Conservation (phyloP, 2,113 vertebrate species). For the Myiagra hebetior region DNA sequence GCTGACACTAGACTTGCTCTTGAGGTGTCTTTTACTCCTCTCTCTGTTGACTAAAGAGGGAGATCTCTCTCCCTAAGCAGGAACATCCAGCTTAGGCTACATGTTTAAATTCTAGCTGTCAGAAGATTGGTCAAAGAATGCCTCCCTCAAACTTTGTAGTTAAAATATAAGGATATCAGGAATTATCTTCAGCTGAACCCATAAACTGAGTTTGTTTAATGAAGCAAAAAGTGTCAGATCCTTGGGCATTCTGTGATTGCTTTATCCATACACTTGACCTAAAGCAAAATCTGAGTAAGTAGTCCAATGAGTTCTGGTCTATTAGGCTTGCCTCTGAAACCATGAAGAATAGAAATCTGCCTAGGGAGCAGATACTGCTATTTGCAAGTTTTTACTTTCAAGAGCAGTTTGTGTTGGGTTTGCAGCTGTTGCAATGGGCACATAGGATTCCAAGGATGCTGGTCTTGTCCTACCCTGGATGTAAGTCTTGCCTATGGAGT, state of each 20-base stretch:
- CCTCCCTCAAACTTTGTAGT: neutral
- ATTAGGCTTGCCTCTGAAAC: neutral
- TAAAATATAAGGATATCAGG: neutral
- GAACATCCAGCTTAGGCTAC: neutral
- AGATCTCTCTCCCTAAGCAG: neutral
- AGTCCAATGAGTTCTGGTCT: neutral
- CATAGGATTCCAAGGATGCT: neutral
- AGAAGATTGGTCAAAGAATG: neutral
- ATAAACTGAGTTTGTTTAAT: neutral
- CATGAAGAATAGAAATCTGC: neutral
- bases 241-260: neutral
- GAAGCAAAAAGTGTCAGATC: neutral
- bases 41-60: neutral
- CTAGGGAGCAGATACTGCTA: neutral
- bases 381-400: neutral
- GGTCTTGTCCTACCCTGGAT: neutral
- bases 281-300: neutral
- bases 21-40: neutral
- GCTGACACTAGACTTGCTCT: neutral
- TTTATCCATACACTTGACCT: neutral
- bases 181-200: neutral
- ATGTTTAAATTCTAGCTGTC: neutral
- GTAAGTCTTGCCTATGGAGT: neutral
- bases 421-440: neutral
- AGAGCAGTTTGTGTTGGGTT: neutral